Conservation (phyloP, 2,113 vertebrate genomes). For the Genyomyrus donnyi region DNA sequence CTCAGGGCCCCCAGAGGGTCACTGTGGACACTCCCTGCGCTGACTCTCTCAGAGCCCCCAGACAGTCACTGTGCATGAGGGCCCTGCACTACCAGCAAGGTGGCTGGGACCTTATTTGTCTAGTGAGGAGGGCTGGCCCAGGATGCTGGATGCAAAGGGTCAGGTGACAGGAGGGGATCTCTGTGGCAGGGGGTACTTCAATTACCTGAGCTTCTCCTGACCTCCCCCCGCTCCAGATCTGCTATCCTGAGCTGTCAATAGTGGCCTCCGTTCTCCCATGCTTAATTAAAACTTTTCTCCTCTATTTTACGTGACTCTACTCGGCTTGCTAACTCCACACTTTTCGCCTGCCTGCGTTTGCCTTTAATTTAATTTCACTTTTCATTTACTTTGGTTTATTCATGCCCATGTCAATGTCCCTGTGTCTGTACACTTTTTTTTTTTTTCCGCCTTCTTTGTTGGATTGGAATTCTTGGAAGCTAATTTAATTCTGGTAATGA, state of each 20-base stretch:
- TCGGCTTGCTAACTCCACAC: neutral
- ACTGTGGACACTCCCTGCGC: too few relatives aligned
- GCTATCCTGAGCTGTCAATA: neutral
- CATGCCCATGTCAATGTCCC: neutral
- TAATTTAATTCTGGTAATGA: neutral
- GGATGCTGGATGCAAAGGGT: neutral
- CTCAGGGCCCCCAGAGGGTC: too few relatives aligned
- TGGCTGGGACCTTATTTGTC: constrained; percentile 55
- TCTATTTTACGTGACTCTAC: neutral
- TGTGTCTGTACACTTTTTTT: neutral
- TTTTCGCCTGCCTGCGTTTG: neutral
- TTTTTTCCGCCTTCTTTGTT: neutral
- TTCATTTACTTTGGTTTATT: neutral
- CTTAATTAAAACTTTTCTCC: constrained; percentile 8
- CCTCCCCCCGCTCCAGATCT: constrained; percentile 32
- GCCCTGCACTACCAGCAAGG: constrained; percentile 54
- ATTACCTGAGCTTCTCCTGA: constrained; percentile 68
- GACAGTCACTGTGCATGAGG: constrained; percentile 37
- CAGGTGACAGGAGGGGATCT: constrained; percentile 15
- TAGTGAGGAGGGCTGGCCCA: neutral
- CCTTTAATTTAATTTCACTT: neutral
- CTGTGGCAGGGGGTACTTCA: constrained; percentile 64
- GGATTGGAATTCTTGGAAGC: neutral
- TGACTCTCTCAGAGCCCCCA: neutral
- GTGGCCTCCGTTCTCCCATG: neutral